phyloP scores from a whole-genome alignment of 2,113 vertebrate species.

The Mionectes macconnelli region DNA sequence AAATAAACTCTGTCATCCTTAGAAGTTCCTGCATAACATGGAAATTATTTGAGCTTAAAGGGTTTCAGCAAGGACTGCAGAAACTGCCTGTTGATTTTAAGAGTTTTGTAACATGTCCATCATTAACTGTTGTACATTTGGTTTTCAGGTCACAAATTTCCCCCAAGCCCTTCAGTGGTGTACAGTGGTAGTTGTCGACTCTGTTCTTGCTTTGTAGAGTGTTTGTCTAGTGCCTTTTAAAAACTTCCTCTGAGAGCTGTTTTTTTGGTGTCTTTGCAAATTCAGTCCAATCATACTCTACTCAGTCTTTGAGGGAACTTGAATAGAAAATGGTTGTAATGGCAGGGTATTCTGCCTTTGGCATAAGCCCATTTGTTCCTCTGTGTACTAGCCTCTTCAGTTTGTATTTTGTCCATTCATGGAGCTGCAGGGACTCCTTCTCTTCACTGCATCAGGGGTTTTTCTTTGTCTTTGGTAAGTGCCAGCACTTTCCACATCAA shows the following conservation, averaged over 20 bases:
- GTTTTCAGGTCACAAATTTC: conserved; percentile 7
- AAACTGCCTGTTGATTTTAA: conserved; percentile 43
- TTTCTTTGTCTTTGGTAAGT: not conserved
- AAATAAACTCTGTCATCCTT: conserved; percentile 50
- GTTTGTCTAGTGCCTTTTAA: not conserved
- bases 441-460: not conserved
- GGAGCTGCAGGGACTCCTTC: not conserved
- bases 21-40: conserved; percentile 36
- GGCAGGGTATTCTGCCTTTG: not conserved
- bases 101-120: conserved; percentile 21
- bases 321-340: not conserved
- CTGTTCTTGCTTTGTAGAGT: not conserved
- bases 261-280: not conserved
- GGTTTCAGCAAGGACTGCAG: not conserved
- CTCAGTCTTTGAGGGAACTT: not conserved
- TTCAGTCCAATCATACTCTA: not conserved
- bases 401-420: not conserved
- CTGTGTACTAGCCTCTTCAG: not conserved
- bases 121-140: not conserved
- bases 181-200: not conserved
- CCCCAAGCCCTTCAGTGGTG: not conserved
- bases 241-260: not conserved
- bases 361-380: not conserved
- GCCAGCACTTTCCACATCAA: not conserved
- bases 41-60: conserved; percentile 38